These are phyloP conservation scores for Cylas formicarius DNA, from an alignment of 1,140 invertebrate species.

Conservation along the genomic window DNA sequence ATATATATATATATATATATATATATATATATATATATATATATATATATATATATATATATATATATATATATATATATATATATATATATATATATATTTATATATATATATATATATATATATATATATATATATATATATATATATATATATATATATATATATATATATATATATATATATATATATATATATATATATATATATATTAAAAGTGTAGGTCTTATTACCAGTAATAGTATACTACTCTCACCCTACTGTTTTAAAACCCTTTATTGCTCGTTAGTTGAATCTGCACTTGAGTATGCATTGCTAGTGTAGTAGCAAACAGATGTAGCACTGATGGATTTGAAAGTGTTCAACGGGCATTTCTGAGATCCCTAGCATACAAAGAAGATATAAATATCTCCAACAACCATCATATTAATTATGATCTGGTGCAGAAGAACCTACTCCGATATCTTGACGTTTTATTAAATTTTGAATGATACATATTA, in stretches of 20 bases:
- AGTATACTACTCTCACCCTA: too few species aligned
- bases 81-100: slow-evolving; percentile 7
- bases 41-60: slow-evolving; percentile 4
- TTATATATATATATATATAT: slow-evolving; percentile 6
- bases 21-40: slow-evolving; percentile 6
- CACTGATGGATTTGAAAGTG: too few species aligned
- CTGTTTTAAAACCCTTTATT: slow-evolving; percentile 4
- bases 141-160: slow-evolving; percentile 7
- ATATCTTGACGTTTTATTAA: too few species aligned
- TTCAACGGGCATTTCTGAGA: too few species aligned
- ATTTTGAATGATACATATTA: too few species aligned
- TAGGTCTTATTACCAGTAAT: neutral
- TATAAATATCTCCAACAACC: too few species aligned
- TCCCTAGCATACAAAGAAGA: too few species aligned
- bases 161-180: slow-evolving; percentile 6
- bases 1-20: slow-evolving; percentile 7
- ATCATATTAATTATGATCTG: too few species aligned
- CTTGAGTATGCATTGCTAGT: neutral
- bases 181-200: slow-evolving; percentile 3
- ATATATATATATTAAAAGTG: neutral
- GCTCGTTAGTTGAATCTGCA: slow-evolving; percentile 2
- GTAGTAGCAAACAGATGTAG: slow-evolving; percentile 13
- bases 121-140: slow-evolving; percentile 7
- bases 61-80: too few species aligned
- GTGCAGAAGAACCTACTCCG: too few species aligned